Base-by-base conservation (phyloP, 2,797 vertebrate genomes). In the Coregonus suidteri region DNA sequence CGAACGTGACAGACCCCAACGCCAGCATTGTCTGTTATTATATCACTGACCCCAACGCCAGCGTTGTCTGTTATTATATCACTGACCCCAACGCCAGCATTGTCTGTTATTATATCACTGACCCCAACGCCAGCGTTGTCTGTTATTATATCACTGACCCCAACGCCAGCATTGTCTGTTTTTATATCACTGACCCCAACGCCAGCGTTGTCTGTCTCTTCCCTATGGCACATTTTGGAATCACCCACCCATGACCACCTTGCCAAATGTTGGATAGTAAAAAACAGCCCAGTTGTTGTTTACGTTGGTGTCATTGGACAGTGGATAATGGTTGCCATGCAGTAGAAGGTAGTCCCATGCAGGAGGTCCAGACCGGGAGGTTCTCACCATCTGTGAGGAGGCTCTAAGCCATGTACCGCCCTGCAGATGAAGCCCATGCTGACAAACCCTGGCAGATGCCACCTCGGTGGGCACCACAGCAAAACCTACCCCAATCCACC, bases 201-300 rank as follows among this genome's bases (percentile, higher is more conserved):
- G 25, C 25, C 25, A 25, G 25, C 25, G 25, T 25, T 25, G 25
- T 25, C 25, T 25, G 25, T 25, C 25, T 25, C 25, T 25, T 25
- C 25, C 25, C 25, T 3, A 34, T 34, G 20, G 47, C 37, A 37
- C 18, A 13, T 54, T 34, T 76, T 56, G 15, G 41, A 47, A 47
- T 47, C 41, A 47, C 9, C 41, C 41, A 13, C 9, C 4, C 30
- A 13, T 71, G 47, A 34, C 70, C 53, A 30, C 53, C 7, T 47
- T 80, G 79, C 34, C 25, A 56, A 3, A 47, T 76, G 64, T 69
- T 35, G 30, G 9, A 66, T 31, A 52, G 75, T 75, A 37, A 56
- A 18, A 15, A 67, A 74, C 62, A 75, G 41, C 64, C 89, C 91
- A 91, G 92, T 93, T 91, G 91, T 92, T 94, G 91, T 94, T 93